A percentile compares a stretch with the other conserved stretches of the same genome.
Evolutionary conservation across 2,797 vertebrate species (phyloP).

Genomic region (Acipenser transmontanus): DNA sequence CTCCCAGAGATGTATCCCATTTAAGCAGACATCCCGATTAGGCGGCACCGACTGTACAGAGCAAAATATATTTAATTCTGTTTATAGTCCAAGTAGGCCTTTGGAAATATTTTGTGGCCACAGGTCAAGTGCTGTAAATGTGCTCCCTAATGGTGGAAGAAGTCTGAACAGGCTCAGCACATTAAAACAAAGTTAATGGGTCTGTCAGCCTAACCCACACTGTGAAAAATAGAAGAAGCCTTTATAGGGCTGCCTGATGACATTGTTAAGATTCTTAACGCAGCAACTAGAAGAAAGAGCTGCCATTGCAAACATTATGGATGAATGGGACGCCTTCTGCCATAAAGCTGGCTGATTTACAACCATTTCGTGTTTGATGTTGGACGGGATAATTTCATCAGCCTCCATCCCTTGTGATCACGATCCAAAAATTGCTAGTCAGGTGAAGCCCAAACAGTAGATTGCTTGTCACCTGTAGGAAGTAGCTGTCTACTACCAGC

Average conservation of each 20-base stretch:
- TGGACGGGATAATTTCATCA: constrained; percentile 87
- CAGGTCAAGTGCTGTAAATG: background rate
- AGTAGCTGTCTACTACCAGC: constrained; percentile 59
- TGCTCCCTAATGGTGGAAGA: constrained; percentile 2
- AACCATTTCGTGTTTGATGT: constrained; percentile 83
- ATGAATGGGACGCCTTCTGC: constrained; percentile 71
- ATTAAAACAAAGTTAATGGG: constrained; percentile 12
- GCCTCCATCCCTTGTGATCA: constrained; percentile 86
- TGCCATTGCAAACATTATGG: constrained; percentile 57
- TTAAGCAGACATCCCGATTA: no score
- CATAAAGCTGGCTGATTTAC: constrained; percentile 82
- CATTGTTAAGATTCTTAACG: constrained; percentile 67
- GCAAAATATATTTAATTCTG: background rate
- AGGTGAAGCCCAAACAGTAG: constrained; percentile 74
- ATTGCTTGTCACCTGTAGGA: constrained; percentile 73
- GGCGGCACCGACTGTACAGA: background rate
- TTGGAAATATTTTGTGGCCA: background rate
- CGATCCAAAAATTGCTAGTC: constrained; percentile 67
- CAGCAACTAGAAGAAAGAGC: constrained; percentile 52
- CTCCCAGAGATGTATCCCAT: no score
- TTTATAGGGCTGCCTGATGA: constrained; percentile 62
- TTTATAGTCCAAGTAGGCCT: background rate
- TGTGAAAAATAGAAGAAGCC: constrained; percentile 30
- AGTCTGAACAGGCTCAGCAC: constrained; percentile 3
- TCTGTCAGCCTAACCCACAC: constrained; percentile 29